phyloP scores from a whole-genome alignment of 2,797 vertebrate genomes.

The Anguilla anguilla region DNA sequence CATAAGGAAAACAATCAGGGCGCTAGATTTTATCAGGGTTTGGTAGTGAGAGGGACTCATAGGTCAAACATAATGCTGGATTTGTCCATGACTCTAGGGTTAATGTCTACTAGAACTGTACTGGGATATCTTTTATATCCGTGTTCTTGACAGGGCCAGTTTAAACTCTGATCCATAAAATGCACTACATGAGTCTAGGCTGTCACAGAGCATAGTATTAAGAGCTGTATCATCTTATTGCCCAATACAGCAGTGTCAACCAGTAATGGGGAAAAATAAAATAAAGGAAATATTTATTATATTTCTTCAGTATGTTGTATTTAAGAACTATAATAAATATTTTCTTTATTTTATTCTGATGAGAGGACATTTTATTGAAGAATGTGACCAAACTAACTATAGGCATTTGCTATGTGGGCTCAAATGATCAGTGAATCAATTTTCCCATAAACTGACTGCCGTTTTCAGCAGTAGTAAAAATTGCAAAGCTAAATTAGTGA shows the following conservation, averaged over 20 bases:
- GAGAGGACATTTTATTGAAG: neutral
- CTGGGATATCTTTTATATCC: conserved; percentile 21
- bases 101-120: neutral
- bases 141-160: conserved; percentile 16
- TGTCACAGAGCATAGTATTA: conserved; percentile 5
- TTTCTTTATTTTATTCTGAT: neutral
- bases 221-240: conserved; percentile 14
- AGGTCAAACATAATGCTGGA: conserved; percentile 16
- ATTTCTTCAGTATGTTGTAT: neutral
- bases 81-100: conserved; percentile 34
- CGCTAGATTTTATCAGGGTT: conserved; percentile 15
- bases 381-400: neutral
- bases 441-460: neutral
- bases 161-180: conserved; percentile 24
- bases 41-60: neutral
- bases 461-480: neutral
- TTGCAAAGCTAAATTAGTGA: neutral
- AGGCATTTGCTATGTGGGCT: neutral
- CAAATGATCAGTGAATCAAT: neutral
- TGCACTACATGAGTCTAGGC: neutral
- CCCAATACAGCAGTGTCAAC: neutral
- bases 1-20: neutral
- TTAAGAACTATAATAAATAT: too few species aligned
- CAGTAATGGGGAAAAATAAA: conserved; percentile 3
- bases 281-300: neutral